A percentile compares a stretch with the other conserved stretches of the same genome.
Evolutionary conservation across 1,140 invertebrate genomes (phyloP).

Genomic region (Argopecten irradians): DNA sequence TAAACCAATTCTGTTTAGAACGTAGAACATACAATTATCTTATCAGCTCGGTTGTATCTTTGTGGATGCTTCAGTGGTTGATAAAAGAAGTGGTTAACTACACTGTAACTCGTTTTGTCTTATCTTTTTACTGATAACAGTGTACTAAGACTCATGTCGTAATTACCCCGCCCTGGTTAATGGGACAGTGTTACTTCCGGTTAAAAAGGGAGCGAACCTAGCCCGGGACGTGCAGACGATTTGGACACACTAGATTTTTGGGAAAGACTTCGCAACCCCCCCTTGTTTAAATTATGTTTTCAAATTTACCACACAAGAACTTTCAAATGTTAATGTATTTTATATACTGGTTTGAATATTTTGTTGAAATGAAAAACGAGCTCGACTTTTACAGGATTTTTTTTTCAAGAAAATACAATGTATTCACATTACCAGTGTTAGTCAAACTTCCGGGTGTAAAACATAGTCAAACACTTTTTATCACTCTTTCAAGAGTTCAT

Average conservation of each 20-base stretch:
- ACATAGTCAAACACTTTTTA: too few species aligned
- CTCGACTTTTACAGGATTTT: too few species aligned
- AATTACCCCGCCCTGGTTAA: constrained; percentile 6
- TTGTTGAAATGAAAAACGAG: too few species aligned
- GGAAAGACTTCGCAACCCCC: neutral
- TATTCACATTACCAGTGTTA: too few species aligned
- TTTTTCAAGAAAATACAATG: too few species aligned
- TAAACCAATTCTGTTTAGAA: neutral
- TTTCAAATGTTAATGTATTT: too few species aligned
- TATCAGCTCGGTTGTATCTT: neutral
- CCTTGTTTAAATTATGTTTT: neutral
- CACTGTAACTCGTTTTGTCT: neutral
- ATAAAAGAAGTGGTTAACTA: neutral
- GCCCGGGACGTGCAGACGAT: neutral
- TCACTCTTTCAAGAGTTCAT: too few species aligned
- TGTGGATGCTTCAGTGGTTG: neutral
- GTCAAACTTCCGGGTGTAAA: too few species aligned
- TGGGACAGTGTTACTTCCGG: constrained; percentile 11
- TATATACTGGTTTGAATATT: too few species aligned
- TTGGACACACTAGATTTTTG: neutral
- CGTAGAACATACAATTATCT: neutral
- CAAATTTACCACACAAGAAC: too few species aligned
- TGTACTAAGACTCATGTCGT: neutral
- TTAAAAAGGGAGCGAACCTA: neutral
- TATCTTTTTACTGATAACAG: neutral